A percentile compares a stretch with the other conserved stretches of the same genome.
Conservation (phyloP, 2,888 invertebrate species). For the Tineola bisselliella region DNA sequence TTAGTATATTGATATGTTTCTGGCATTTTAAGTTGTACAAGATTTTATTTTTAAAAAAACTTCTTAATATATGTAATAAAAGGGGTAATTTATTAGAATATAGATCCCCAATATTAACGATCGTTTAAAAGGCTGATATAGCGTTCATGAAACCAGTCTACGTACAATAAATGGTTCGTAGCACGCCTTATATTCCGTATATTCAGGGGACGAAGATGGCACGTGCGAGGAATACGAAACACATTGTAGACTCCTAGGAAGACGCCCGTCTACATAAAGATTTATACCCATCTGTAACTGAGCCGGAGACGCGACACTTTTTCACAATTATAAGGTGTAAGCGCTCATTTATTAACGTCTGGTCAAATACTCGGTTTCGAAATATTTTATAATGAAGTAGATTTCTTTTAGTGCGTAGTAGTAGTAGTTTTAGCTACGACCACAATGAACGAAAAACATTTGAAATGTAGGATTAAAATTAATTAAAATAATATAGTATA, state of each 20-base stretch:
- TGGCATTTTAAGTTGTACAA: too few relatives aligned
- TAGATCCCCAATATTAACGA: background rate
- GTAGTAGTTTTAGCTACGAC: too few relatives aligned
- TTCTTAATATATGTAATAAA: too few relatives aligned
- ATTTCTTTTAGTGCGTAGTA: too few relatives aligned
- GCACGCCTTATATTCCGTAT: slow-evolving; percentile 38
- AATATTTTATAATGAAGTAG: background rate
- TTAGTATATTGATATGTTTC: too few relatives aligned
- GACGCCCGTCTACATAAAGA: slow-evolving; percentile 61
- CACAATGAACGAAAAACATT: too few relatives aligned
- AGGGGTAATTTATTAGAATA: background rate
- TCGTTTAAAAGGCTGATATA: slow-evolving; percentile 8
- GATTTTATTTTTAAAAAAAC: too few relatives aligned
- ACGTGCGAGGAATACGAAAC: slow-evolving; percentile 56
- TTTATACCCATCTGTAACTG: slow-evolving; percentile 66
- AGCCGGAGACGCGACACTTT: slow-evolving; percentile 63
- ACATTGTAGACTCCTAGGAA: slow-evolving; percentile 23
- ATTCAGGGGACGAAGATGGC: slow-evolving; percentile 58
- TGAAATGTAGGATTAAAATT: too few relatives aligned
- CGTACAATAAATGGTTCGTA: slow-evolving; percentile 54
- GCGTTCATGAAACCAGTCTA: slow-evolving; percentile 22
- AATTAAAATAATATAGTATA: too few relatives aligned
- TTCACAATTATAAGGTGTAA: slow-evolving; percentile 65
- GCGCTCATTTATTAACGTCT: slow-evolving; percentile 63
- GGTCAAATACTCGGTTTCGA: slow-evolving; percentile 28